phyloP scores from a whole-genome alignment of 1,140 invertebrate genomes.

The Drosophila tristis region DNA sequence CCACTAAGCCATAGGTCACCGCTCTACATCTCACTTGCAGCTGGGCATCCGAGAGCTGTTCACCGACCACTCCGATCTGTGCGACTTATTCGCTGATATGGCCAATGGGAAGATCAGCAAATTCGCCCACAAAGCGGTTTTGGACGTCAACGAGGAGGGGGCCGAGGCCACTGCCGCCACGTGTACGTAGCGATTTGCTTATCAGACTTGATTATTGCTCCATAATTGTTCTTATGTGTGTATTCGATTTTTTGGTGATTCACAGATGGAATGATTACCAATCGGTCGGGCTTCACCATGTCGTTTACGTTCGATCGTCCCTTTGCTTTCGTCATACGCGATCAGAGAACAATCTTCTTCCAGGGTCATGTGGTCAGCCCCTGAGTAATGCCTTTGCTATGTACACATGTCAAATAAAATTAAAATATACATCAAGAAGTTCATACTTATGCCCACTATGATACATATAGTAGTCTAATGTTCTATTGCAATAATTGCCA shows the following conservation, averaged over 20 bases:
- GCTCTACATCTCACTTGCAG: conserved; percentile 62
- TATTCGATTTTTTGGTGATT: background rate
- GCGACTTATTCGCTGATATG: conserved; percentile 85
- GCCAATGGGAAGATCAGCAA: conserved; percentile 84
- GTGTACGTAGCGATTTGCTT: conserved; percentile 54
- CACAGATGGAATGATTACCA: conserved; percentile 10
- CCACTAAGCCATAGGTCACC: background rate
- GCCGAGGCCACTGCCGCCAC: conserved; percentile 85
- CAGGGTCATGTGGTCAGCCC: conserved; percentile 29
- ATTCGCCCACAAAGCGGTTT: conserved; percentile 85
- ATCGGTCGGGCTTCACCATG: conserved; percentile 14
- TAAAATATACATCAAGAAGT: too few relatives aligned
- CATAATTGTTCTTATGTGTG: too few relatives aligned
- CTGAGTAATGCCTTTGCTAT: background rate
- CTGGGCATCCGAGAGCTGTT: conserved; percentile 88
- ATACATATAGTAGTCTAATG: too few relatives aligned
- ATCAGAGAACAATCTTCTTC: conserved; percentile 19
- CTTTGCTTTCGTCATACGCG: conserved; percentile 56
- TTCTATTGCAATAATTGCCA: too few relatives aligned
- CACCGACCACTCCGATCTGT: conserved; percentile 86
- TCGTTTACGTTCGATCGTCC: conserved; percentile 63
- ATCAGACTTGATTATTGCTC: background rate
- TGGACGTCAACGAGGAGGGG: conserved; percentile 87
- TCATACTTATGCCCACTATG: too few relatives aligned
- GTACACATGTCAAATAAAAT: too few relatives aligned